phyloP scores from a whole-genome alignment of 1,140 invertebrate genomes.

The Eupristina koningsbergeri region DNA sequence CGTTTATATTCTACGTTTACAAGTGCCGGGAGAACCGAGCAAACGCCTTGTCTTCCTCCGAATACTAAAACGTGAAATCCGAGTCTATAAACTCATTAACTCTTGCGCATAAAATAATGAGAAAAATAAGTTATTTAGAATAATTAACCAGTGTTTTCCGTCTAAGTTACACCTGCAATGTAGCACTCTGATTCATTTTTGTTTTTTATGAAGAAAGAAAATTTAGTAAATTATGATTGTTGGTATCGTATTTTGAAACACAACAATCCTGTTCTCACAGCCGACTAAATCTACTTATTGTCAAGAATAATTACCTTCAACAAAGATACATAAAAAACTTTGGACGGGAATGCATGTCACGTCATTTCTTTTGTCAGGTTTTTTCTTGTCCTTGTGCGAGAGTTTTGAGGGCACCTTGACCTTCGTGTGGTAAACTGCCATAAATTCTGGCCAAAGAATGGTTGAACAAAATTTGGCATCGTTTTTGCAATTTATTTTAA shows the following conservation, averaged over 20 bases:
- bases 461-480: neutral
- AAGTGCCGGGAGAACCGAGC: too few species aligned
- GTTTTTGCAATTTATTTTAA: neutral
- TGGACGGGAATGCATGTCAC: slow-evolving; percentile 16
- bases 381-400: slow-evolving; percentile 34
- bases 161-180: neutral
- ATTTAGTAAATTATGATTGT: neutral
- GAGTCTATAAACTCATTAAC: too few species aligned
- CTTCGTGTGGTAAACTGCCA: neutral
- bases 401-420: slow-evolving; percentile 33
- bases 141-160: too few species aligned
- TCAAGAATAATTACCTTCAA: slow-evolving; percentile 19
- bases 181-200: neutral
- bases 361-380: slow-evolving; percentile 32
- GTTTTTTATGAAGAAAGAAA: neutral
- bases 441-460: neutral
- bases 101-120: too few species aligned
- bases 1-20: too few species aligned
- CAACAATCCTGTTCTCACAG: slow-evolving; percentile 25
- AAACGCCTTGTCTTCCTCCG: too few species aligned
- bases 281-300: slow-evolving; percentile 5
- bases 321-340: slow-evolving; percentile 29
- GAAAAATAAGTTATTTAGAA: too few species aligned
- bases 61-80: too few species aligned
- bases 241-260: neutral